Conservation (phyloP, 1,140 invertebrate species). For the Onthophagus taurus region DNA sequence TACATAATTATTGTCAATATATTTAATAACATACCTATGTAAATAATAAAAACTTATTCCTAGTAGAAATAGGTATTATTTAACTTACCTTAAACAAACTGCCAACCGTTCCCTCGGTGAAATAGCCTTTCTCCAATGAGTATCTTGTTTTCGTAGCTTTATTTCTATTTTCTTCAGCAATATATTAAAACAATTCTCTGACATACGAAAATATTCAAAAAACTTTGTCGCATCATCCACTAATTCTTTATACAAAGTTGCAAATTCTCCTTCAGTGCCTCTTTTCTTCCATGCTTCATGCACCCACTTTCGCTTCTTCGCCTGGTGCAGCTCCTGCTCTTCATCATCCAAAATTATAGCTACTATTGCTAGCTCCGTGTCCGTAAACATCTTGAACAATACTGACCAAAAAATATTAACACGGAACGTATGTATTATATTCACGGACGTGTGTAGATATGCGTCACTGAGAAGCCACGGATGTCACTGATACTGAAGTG, state of each 20-base stretch:
- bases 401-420: too few relatives aligned
- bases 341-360: constrained; percentile 11
- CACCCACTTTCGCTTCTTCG: constrained; percentile 13
- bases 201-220: constrained; percentile 12
- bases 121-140: constrained; percentile 10
- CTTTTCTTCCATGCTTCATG: constrained; percentile 15
- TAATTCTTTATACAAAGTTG: constrained; percentile 12
- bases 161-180: constrained; percentile 10
- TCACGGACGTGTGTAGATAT: too few relatives aligned
- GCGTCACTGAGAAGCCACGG: too few relatives aligned
- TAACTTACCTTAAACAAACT: constrained; percentile 12
- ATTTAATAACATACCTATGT: too few relatives aligned
- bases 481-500: too few relatives aligned
- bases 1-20: too few relatives aligned
- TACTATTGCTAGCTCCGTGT: not conserved
- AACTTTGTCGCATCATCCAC: constrained; percentile 15
- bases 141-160: constrained; percentile 12
- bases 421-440: too few relatives aligned
- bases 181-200: constrained; percentile 7
- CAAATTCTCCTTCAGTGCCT: constrained; percentile 17
- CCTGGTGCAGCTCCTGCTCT: constrained; percentile 4
- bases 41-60: too few relatives aligned
- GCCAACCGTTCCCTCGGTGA: constrained; percentile 1
- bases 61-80: too few relatives aligned
- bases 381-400: too few relatives aligned